Evolutionary conservation across 2,888 invertebrate genomes (phyloP).

Genomic region (Leucophenga maculata): DNA sequence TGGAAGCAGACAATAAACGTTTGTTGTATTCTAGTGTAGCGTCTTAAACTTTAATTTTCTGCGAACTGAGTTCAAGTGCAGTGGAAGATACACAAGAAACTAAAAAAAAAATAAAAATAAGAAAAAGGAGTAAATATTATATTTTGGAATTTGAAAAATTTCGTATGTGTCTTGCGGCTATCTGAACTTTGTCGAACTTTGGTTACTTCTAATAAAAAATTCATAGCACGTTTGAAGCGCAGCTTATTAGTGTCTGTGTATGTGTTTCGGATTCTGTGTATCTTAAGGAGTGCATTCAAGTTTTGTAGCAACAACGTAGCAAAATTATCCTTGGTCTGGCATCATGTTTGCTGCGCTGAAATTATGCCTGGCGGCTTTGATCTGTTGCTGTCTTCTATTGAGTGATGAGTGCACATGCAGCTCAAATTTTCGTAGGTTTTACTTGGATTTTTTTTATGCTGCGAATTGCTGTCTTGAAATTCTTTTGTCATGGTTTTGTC

Average conservation of each 20-base stretch:
- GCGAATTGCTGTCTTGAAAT: not conserved
- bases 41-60: not conserved
- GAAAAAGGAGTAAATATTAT: constrained; percentile 1
- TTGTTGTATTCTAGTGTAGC: no score
- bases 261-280: not conserved
- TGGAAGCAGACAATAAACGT: no score
- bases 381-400: constrained; percentile 35
- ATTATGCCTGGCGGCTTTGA: constrained; percentile 33
- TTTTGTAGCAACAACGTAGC: not conserved
- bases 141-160: not conserved
- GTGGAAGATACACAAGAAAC: no score
- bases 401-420: constrained; percentile 38
- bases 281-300: not conserved
- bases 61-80: not conserved
- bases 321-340: constrained; percentile 17
- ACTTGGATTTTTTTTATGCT: not conserved
- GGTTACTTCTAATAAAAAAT: constrained; percentile 2
- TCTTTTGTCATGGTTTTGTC: constrained; percentile 1
- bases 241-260: constrained; percentile 6
- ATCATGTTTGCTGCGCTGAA: constrained; percentile 12
- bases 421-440: constrained; percentile 58
- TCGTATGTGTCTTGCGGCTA: not conserved
- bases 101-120: constrained; percentile 5
- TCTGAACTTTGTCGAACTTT: constrained; percentile 7
- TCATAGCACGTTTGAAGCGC: constrained; percentile 23